Base-by-base conservation (phyloP, 1,140 invertebrate species). In the Drosophila subobscura region DNA sequence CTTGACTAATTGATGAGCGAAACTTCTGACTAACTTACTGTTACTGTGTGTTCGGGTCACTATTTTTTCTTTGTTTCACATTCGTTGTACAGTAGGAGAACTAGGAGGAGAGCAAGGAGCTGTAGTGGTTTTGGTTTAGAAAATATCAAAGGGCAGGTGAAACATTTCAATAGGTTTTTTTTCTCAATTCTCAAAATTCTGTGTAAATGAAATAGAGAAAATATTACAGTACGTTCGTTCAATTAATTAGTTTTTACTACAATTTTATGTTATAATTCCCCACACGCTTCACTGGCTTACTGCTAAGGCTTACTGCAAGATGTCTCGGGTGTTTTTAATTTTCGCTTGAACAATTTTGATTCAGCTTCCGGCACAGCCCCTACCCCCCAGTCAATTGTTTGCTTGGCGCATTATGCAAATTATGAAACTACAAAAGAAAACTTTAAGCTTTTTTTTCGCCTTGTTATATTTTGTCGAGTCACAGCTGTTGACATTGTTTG, bases 281-380 rank as follows among this genome's bases (percentile, higher is more conserved):
- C 29, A 23, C 49, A 41, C 49, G 29, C 54, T 66, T 67, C 29
- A 46, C 5, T 14, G 4, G 40, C 41, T 14, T 67, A 63, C 65
- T 68, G 65, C 22, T 47, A 53, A 53, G 53, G 41, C 29, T 33
- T 68, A 49, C 27, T 68, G 49, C 33, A 42, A 44, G 66, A 70
- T 70, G 66, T 70, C 50, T 68, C 66, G 64, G 56, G 64, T 70
- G 66, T 70, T 70, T 70, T 70, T 70, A 70, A 70, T 70, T 68
- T 70, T 70, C 66, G 44, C 66, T 68, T 56, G 44, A 70, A 54
- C 66, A 68, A 44, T 41, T 68, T 64, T 41, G 12, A 27, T 68
- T 55, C 63, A 42, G 16, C 22, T 14, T 41, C 8, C 33, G 29
- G 14, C 49, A n/a, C 12, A 7, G 12, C 47, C 51, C 40, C 53